These are phyloP conservation scores for Chiloscyllium punctatum DNA, from an alignment of 2,797 vertebrate genomes.

Conservation along the genomic window DNA sequence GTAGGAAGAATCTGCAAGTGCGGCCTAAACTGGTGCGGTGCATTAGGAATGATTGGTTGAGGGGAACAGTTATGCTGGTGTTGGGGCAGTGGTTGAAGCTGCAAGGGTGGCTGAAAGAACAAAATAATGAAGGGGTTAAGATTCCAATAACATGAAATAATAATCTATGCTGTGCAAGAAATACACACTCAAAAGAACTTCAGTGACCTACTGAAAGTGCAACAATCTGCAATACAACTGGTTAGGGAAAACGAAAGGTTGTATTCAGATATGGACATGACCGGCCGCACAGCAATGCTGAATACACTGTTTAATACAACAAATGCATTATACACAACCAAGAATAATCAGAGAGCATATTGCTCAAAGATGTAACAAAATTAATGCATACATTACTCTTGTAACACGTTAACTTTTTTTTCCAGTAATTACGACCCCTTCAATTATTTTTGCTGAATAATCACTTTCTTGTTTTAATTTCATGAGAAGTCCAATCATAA, in stretches of 20 bases:
- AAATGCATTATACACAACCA: neutral
- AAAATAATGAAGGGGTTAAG: neutral
- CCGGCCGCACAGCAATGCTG: neutral
- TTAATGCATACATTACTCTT: neutral
- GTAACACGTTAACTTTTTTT: neutral
- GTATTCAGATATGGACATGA: neutral
- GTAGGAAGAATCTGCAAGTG: conserved; percentile 69
- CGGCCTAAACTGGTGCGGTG: conserved; percentile 79
- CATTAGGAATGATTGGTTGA: conserved; percentile 75
- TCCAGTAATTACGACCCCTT: neutral
- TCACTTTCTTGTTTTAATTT: neutral
- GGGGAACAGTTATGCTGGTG: conserved; percentile 56
- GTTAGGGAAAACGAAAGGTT: neutral
- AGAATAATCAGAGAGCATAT: neutral
- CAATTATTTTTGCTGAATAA: neutral
- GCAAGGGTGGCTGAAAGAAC: conserved; percentile 66
- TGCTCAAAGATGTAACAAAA: neutral
- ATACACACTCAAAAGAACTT: neutral
- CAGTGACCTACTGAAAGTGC: neutral
- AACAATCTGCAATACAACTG: neutral
- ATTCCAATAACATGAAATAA: neutral
- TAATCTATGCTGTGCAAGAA: neutral
- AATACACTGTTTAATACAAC: neutral
- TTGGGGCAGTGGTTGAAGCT: conserved; percentile 70
- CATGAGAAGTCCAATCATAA: neutral